These are phyloP conservation scores for Leucoma salicis DNA, from an alignment of 2,888 invertebrate genomes.

Conservation along the genomic window DNA sequence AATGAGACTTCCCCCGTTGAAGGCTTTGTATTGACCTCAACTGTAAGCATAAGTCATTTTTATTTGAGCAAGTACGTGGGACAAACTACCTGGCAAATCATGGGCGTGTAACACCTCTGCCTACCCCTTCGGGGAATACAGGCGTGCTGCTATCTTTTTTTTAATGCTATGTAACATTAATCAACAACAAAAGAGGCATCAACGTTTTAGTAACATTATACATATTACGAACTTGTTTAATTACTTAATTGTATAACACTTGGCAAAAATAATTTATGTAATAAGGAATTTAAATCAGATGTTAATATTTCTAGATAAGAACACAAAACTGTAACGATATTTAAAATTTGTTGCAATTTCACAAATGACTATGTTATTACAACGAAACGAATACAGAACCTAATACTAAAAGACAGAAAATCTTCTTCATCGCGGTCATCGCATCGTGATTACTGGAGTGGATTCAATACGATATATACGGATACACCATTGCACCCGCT, in stretches of 20 bases:
- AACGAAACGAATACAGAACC: background rate
- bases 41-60: no score
- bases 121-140: no score
- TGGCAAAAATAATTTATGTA: background rate
- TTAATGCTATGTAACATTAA: no score
- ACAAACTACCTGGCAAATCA: background rate
- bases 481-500: conserved; percentile 63
- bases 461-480: conserved; percentile 34
- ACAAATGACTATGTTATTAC: no score
- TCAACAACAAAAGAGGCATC: conserved; percentile 9
- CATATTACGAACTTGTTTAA: background rate
- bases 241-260: background rate
- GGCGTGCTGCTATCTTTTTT: no score
- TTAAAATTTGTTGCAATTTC: no score
- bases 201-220: background rate
- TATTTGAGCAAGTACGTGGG: background rate
- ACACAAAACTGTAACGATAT: no score
- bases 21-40: no score
- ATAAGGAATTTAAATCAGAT: background rate
- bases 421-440: conserved; percentile 43
- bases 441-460: conserved; percentile 45
- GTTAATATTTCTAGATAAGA: background rate
- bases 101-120: no score
- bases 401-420: conserved; percentile 19
- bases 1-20: no score